Evolutionary conservation across 2,888 invertebrate species (phyloP).

Genomic region (Catocala nupta): DNA sequence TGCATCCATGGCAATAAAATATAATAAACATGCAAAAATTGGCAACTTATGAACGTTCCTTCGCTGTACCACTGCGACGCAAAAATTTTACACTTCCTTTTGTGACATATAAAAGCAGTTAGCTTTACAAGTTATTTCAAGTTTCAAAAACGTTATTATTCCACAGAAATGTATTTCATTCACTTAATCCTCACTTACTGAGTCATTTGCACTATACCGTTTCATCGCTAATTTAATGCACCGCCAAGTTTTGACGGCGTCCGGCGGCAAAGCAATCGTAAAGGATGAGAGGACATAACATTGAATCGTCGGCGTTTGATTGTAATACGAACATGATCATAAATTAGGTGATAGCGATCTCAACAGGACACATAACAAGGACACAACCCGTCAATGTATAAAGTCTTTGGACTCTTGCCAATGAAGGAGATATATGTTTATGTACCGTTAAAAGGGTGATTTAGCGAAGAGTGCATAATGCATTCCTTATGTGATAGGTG

Average conservation of each 20-base stretch:
- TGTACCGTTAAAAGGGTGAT: constrained; percentile 5
- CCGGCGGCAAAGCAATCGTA: constrained; percentile 38
- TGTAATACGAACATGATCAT: constrained; percentile 64
- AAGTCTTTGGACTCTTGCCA: constrained; percentile 12
- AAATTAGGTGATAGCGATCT: constrained; percentile 76
- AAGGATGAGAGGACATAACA: constrained; percentile 32
- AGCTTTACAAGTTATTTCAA: neutral
- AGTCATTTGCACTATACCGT: constrained; percentile 29
- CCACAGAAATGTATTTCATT: constrained; percentile 10
- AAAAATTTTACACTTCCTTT: too few species aligned
- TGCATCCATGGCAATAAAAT: too few species aligned
- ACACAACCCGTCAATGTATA: constrained; percentile 25
- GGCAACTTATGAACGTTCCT: too few species aligned
- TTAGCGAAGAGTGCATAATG: neutral
- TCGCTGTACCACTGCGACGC: too few species aligned
- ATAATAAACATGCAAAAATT: too few species aligned
- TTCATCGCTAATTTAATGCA: constrained; percentile 38
- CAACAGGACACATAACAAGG: constrained; percentile 63
- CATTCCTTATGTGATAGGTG: constrained; percentile 3
- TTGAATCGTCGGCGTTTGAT: constrained; percentile 56
- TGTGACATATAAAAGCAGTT: too few species aligned
- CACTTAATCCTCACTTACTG: constrained; percentile 26
- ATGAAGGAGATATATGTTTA: constrained; percentile 29
- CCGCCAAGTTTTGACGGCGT: constrained; percentile 43
- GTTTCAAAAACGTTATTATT: neutral